These are phyloP conservation scores for Lota lota DNA, from an alignment of 2,113 vertebrate species.

Conservation along the genomic window DNA sequence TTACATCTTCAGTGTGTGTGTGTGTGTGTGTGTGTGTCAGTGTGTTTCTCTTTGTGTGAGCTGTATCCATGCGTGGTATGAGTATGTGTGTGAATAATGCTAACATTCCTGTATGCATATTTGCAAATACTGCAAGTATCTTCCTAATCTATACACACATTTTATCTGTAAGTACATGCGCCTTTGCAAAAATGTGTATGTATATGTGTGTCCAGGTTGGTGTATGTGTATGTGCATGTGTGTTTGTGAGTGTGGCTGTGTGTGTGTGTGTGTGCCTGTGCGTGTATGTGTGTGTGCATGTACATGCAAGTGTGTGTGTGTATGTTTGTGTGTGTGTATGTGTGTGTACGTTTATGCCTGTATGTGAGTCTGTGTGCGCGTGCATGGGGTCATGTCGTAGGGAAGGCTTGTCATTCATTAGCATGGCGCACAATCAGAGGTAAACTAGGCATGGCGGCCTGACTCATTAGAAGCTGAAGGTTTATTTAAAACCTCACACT, in stretches of 20 bases:
- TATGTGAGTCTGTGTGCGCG: slow-evolving; percentile 11
- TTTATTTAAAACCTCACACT: slow-evolving; percentile 86
- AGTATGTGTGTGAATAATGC: slow-evolving; percentile 23
- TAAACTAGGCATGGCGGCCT: slow-evolving; percentile 80
- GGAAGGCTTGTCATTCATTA: slow-evolving; percentile 74
- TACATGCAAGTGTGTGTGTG: slow-evolving; percentile 13
- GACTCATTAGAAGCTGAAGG: slow-evolving; percentile 81
- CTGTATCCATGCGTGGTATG: neutral
- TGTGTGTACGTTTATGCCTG: neutral
- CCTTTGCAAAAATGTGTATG: neutral
- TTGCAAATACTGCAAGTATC: slow-evolving; percentile 13
- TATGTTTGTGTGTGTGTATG: neutral
- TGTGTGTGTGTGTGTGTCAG: neutral
- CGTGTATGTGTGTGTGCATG: neutral
- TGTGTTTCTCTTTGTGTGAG: slow-evolving; percentile 13
- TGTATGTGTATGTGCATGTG: neutral
- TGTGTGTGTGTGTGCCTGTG: slow-evolving; percentile 17
- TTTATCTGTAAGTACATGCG: slow-evolving; percentile 2
- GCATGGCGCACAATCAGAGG: slow-evolving; percentile 73
- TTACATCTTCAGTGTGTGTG: slow-evolving; percentile 47
- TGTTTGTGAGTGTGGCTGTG: slow-evolving; percentile 8
- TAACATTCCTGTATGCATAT: slow-evolving; percentile 27
- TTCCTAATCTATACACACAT: neutral
- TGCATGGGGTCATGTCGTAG: slow-evolving; percentile 25
- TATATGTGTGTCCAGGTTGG: neutral